These are phyloP conservation scores for Pteropus alecto DNA, from an alignment of 2,113 vertebrate genomes.

Conservation along the genomic window DNA sequence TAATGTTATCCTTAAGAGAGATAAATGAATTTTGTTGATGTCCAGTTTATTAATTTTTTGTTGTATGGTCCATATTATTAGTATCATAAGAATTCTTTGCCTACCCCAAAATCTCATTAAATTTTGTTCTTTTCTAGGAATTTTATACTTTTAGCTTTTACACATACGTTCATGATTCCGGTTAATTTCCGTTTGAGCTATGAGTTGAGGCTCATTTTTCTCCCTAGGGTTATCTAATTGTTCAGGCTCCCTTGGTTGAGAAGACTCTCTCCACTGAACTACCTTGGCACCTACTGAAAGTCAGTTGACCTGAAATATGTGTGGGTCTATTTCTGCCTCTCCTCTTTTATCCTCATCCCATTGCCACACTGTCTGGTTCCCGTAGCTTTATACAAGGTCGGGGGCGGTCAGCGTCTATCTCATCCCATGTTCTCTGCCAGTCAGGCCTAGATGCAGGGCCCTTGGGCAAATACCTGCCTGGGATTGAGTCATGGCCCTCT, in stretches of 20 bases:
- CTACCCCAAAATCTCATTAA: background rate
- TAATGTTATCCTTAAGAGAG: background rate
- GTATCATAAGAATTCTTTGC: background rate
- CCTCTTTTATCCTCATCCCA: background rate
- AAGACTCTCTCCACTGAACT: background rate
- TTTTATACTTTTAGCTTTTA: background rate
- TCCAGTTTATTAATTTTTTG: background rate
- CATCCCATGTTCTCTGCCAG: background rate
- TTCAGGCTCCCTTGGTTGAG: background rate
- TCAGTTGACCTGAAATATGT: too few relatives aligned
- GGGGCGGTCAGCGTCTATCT: background rate
- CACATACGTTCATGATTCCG: background rate
- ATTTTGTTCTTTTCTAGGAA: background rate
- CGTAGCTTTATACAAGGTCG: background rate
- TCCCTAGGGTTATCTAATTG: background rate
- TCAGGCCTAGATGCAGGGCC: background rate
- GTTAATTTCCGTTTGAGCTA: background rate
- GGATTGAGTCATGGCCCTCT: background rate
- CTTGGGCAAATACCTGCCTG: background rate
- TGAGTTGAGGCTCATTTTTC: background rate
- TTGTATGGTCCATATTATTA: background rate
- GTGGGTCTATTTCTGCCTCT: background rate
- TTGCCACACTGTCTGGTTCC: background rate
- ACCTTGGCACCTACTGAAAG: background rate
- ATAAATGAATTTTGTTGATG: background rate